A percentile compares a stretch with the other conserved stretches of the same genome.
phyloP scores from a whole-genome alignment of 2,113 vertebrate genomes.

The Raja brachyura region DNA sequence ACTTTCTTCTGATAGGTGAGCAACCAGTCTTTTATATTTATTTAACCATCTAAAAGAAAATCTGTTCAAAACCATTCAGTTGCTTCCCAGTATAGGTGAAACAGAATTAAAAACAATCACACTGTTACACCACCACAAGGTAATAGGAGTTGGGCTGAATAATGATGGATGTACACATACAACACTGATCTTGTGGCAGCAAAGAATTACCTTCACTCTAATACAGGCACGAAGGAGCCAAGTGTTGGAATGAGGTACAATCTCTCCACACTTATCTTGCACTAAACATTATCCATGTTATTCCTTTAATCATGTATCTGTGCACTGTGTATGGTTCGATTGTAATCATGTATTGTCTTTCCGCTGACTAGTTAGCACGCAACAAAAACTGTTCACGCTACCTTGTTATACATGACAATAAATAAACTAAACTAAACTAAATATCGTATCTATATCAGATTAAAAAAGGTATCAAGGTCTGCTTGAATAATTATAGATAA shows the following conservation, averaged over 20 bases:
- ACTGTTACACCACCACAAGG: not conserved
- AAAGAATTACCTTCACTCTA: not conserved
- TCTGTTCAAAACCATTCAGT: not conserved
- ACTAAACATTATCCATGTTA: too few relatives aligned
- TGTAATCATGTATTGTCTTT: too few relatives aligned
- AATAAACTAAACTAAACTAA: too few relatives aligned
- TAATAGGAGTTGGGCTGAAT: not conserved
- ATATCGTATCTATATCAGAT: not conserved
- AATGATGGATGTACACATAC: not conserved
- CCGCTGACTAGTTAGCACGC: too few relatives aligned
- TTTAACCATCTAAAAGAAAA: not conserved
- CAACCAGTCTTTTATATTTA: not conserved
- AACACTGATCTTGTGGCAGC: not conserved
- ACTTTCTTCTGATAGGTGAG: not conserved
- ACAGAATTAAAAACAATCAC: not conserved
- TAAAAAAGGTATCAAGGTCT: not conserved
- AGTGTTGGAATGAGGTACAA: not conserved
- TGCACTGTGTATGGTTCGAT: too few relatives aligned
- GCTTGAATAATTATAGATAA: slow-evolving; percentile 2
- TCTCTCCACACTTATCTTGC: not conserved
- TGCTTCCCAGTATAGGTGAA: not conserved
- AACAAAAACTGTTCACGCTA: too few relatives aligned
- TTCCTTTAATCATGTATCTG: too few relatives aligned
- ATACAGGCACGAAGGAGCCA: not conserved
- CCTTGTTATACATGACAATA: too few relatives aligned